Percentiles rank a stretch among this genome's conserved stretches.
These are phyloP conservation scores for Pissodes strobi DNA, from an alignment of 1,140 invertebrate species.

Conservation along the genomic window DNA sequence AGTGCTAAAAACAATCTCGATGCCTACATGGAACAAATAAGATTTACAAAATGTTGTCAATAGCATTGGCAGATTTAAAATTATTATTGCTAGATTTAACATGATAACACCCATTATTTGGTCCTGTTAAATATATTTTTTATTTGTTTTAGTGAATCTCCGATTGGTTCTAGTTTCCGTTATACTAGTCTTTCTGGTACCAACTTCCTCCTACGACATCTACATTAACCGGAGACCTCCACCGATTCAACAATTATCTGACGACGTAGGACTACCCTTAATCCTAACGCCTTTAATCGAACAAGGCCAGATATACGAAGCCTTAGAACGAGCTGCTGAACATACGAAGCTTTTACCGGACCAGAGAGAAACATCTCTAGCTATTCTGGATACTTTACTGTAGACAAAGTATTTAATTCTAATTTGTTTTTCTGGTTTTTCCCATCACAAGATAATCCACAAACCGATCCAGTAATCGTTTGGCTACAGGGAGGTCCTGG, in stretches of 20 bases:
- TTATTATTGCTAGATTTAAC: no score
- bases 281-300: constrained; percentile 60
- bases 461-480: constrained; percentile 66
- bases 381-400: constrained; percentile 72
- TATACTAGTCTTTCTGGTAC: no score
- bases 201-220: no score
- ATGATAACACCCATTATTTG: no score
- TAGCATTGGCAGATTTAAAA: no score
- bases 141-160: no score
- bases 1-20: no score
- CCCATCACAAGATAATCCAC: constrained; percentile 59
- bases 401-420: constrained; percentile 66
- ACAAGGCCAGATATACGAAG: constrained; percentile 56
- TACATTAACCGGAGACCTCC: no score
- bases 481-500: constrained; percentile 81
- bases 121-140: no score
- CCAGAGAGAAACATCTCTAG: constrained; percentile 30
- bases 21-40: no score
- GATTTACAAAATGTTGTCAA: no score
- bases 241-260: background rate
- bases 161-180: no score
- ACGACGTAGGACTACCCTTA: constrained; percentile 48
- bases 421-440: constrained; percentile 82
- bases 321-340: constrained; percentile 26
- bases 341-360: background rate